Evolutionary conservation across 2,113 vertebrate species (phyloP).

Genomic region (Alaudala cheleensis): DNA sequence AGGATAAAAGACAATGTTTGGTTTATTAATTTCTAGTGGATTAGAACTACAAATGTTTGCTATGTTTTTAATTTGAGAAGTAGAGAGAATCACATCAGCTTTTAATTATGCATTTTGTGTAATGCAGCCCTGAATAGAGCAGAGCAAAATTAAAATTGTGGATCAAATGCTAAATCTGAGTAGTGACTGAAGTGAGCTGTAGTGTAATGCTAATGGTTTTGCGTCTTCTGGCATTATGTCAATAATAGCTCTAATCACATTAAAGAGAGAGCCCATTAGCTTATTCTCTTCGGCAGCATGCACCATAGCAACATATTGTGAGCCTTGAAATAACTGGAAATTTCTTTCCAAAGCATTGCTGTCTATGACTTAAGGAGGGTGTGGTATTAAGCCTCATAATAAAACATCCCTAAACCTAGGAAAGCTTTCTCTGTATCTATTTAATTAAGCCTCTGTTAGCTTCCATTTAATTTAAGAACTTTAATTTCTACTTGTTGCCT

Average conservation of each 20-base stretch:
- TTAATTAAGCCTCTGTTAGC: conserved; percentile 7
- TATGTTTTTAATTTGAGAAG: conserved; percentile 83
- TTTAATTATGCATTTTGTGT: conserved; percentile 85
- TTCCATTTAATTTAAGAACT: not conserved
- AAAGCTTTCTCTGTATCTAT: not conserved
- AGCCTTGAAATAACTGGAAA: conserved; percentile 74
- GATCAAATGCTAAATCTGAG: conserved; percentile 82
- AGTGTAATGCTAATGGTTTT: conserved; percentile 93
- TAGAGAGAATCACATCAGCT: conserved; percentile 78
- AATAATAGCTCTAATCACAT: conserved; percentile 99
- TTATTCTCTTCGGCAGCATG: conserved; percentile 85
- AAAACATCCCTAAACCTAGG: not conserved
- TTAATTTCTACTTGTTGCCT: not conserved
- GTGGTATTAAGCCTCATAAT: not conserved
- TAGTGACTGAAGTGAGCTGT: conserved; percentile 80
- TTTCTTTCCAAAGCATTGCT: conserved; percentile 44
- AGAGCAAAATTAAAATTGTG: conserved; percentile 82
- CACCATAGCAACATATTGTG: conserved; percentile 79
- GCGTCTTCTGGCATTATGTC: conserved; percentile 98
- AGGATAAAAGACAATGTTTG: conserved; percentile 78
- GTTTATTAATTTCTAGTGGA: conserved; percentile 84
- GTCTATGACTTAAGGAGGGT: conserved; percentile 24
- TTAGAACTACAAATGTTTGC: conserved; percentile 83
- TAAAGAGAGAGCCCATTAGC: conserved; percentile 98
- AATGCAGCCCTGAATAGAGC: conserved; percentile 78